Evolutionary conservation across 2,888 invertebrate genomes (phyloP).

Genomic region (Limenitis arthemis): DNA sequence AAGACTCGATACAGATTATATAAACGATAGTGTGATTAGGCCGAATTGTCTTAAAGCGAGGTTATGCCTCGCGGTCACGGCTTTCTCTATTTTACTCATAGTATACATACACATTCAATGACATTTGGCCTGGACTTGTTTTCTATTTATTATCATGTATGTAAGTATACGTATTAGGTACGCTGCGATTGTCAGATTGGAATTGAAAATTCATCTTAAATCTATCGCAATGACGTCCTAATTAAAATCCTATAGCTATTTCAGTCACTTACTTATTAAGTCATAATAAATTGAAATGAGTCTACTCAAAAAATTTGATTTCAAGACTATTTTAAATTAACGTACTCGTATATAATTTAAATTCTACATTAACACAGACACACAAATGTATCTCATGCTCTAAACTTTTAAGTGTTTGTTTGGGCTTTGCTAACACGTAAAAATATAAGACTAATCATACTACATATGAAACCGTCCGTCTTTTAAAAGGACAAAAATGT

Average conservation of each 20-base stretch:
- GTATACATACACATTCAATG: slow-evolving; percentile 66
- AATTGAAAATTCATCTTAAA: slow-evolving; percentile 7
- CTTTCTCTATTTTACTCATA: slow-evolving; percentile 63
- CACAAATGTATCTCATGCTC: too few relatives aligned
- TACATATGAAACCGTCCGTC: neutral
- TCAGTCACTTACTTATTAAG: too few relatives aligned
- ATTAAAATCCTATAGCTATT: neutral
- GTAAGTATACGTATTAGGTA: slow-evolving; percentile 52
- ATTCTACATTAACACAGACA: too few relatives aligned
- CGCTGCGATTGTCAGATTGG: slow-evolving; percentile 57
- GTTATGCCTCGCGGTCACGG: slow-evolving; percentile 62
- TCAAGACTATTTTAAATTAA: too few relatives aligned
- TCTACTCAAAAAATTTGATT: too few relatives aligned
- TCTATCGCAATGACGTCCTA: neutral
- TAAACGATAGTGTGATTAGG: slow-evolving; percentile 42
- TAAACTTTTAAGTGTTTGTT: neutral
- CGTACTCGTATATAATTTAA: too few relatives aligned
- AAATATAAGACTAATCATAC: neutral
- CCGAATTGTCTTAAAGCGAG: slow-evolving; percentile 55
- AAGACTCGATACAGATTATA: slow-evolving; percentile 64
- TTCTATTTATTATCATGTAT: slow-evolving; percentile 56
- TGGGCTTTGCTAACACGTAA: neutral
- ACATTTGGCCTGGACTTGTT: slow-evolving; percentile 62
- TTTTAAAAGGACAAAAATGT: neutral
- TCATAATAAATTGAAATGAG: too few relatives aligned